Evolutionary conservation across 2,888 invertebrate genomes (phyloP), one percentile per base, ranked within the genome.

Genomic region (Himalopsyche japonica): DNA sequence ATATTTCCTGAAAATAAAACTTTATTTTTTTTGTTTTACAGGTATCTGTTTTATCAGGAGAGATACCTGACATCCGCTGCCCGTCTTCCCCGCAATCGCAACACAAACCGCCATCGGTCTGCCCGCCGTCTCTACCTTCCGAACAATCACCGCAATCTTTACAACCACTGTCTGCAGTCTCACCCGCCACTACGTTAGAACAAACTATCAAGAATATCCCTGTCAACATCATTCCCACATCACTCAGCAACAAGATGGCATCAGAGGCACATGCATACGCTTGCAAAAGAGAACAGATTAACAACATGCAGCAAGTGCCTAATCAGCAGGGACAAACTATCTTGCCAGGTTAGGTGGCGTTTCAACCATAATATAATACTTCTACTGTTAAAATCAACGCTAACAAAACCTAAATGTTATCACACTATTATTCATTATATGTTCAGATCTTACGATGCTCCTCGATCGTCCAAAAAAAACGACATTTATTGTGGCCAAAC

Each of bases 121-220:
- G 18, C 76, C 76, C 64, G 5, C 80, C 20, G 7, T 48, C 43
- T 43, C 76, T 43, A 27, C 37, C 76, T 37, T 24, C 30, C 47
- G 20, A 24, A n/a, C 24, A 24, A 24, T n/a, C 37, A 1, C 32
- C 15, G 3, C 37, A 57, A 34, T 43, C 43, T 7, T 15, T 15
- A 12, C 43, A 43, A 43, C 43, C 43, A 7, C 43, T 43, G 15
- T 43, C 32, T 34, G 47, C 27, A 37, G 37, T 76, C 27, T 24
- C 77, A 32, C 37, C 64, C 37, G 64, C 76, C 78, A 18, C 18
- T 3, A 47, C 47, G 18, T 20, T 64, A 2, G 85, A 85, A 76
- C 84, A 82, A 57, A 80, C 79, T 5, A 87, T 87, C 32, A 86
- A 86, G 82, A 87, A 87, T 81, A 85, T 87, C n/a, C 87, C 87